These are phyloP conservation scores for Flexamia atlantica DNA, from an alignment of 2,888 invertebrate genomes.

Conservation along the genomic window DNA sequence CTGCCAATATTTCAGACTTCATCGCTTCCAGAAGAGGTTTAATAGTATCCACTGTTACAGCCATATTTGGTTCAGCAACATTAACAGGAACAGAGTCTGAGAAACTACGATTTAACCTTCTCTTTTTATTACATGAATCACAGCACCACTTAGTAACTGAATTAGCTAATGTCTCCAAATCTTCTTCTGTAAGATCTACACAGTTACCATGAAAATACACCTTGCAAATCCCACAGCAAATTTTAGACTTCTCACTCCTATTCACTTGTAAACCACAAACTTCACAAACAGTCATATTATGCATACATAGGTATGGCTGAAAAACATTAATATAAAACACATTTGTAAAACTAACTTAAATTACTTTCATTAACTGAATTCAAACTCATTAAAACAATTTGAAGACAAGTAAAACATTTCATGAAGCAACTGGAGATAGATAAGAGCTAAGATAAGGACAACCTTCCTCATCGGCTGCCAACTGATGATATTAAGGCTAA, in stretches of 20 bases:
- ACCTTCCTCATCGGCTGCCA: neutral
- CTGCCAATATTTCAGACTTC: slow-evolving; percentile 44
- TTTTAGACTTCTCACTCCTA: slow-evolving; percentile 3
- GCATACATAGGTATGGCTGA: neutral
- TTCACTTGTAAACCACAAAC: neutral
- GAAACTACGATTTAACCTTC: slow-evolving; percentile 6
- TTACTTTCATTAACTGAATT: neutral
- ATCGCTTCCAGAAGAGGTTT: slow-evolving; percentile 13
- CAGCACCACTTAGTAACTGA: neutral
- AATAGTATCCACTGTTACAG: neutral
- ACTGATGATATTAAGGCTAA: too few relatives aligned
- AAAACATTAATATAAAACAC: neutral
- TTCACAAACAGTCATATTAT: neutral
- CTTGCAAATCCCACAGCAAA: neutral
- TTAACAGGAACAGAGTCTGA: slow-evolving; percentile 20
- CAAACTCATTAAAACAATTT: neutral
- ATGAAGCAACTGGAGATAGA: neutral
- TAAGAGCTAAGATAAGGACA: neutral
- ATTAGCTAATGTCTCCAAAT: neutral
- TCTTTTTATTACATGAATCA: slow-evolving; percentile 1
- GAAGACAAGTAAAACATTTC: neutral
- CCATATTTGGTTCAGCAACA: slow-evolving; percentile 5
- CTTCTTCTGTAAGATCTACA: neutral
- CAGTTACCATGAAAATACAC: neutral
- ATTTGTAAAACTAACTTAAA: neutral